These are phyloP conservation scores for Cyphomyrmex costatus DNA, from an alignment of 1,140 invertebrate species.

Conservation along the genomic window DNA sequence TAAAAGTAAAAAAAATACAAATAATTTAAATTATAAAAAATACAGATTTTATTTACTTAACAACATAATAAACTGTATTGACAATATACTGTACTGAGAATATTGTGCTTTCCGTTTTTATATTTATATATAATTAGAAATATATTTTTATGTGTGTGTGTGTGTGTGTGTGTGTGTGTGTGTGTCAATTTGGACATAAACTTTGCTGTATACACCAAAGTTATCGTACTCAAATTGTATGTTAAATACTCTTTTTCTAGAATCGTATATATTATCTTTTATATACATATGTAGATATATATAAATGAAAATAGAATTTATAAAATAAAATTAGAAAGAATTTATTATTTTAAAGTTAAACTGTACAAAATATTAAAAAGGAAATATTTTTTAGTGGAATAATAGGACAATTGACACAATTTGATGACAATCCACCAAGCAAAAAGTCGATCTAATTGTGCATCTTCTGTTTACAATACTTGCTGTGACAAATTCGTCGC, in stretches of 20 bases:
- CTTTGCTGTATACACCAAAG: no score
- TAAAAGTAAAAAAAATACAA: no score
- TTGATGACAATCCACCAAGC: not conserved
- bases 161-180: no score
- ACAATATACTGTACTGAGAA: no score
- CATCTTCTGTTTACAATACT: not conserved
- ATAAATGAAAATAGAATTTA: slow-evolving; percentile 15
- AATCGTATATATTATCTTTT: not conserved
- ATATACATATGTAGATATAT: not conserved
- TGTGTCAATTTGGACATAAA: no score
- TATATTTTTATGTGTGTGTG: no score
- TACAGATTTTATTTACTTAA: no score
- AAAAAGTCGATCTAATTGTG: slow-evolving; percentile 16
- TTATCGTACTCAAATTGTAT: no score
- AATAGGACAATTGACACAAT: not conserved
- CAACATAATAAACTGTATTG: no score
- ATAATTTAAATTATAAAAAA: no score
- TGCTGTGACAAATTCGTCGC: slow-evolving; percentile 7
- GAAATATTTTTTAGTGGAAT: not conserved
- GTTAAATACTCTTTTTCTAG: not conserved
- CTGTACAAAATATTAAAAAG: slow-evolving; percentile 11
- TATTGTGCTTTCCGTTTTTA: no score
- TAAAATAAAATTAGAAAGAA: not conserved
- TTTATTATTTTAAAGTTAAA: not conserved
- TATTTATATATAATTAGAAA: no score